Base-by-base conservation (phyloP, 2,888 invertebrate genomes). In the Drosophila subquinaria region DNA sequence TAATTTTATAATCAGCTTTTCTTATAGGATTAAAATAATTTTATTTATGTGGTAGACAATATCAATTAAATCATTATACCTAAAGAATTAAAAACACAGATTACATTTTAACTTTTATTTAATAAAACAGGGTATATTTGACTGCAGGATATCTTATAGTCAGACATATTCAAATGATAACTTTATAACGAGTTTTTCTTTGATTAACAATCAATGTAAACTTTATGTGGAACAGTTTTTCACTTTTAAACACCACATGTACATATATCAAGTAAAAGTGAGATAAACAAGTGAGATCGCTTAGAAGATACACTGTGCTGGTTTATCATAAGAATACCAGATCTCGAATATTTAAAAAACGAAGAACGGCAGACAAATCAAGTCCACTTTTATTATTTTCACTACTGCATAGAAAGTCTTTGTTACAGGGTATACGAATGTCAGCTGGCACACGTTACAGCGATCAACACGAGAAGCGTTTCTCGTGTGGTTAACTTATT, bases 401-500 rank as follows among this genome's bases (percentile, higher is more conserved):
- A 30, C 2, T 30, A 30, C 0, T 30, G 6, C 1, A 6, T 8
- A 30, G 4, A 40, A 15, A 45, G 23, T 23, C 10, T 10, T 40
- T 35, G 15, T 23, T 11, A 35, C 20, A 30, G 51, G 40, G 52
- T 64, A 33, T 36, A 27, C n/a, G 23, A 13, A 42, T 20, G 8
- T 13, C 33, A 27, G 20, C n/a, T 72, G 45, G 47, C 17, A 20
- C 27, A 61, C 42, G 43, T 52, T 52, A 33, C 17, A 17, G 30
- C 27, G 27, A 35, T 17, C 45, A 42, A 55, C 4, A 40, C 42
- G 6, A 51, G 61, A 74, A 69, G 55, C 68, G 69, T 84, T 72
- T 63, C 33, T 45, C 43, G 64, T 60, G 35, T 53, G 30, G 48
- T 38, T 62, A 48, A 43, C 47, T 59, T 77, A 81, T 83, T 82